Evolutionary conservation across 1,140 invertebrate genomes (phyloP), one percentile per base, ranked within the genome.

Genomic region (Brachionus manjavacas): DNA sequence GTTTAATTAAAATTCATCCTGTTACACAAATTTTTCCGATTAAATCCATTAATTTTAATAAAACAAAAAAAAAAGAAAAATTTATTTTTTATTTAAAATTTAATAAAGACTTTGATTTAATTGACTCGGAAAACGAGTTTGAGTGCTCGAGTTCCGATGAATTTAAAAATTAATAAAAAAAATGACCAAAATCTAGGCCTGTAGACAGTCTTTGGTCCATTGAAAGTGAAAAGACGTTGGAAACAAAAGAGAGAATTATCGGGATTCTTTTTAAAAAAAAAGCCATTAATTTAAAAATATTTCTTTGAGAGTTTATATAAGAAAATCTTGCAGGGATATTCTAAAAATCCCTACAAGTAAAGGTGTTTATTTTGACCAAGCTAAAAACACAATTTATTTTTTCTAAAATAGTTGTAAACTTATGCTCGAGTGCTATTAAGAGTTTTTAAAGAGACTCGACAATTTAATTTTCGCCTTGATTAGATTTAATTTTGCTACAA

Each of bases 351-450:
- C 4, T 20, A 60, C 52, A 60, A 60, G 52, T 60, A 60, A 60
- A 60, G 52, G 52, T 60, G 52, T 60, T 60, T 60, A 60, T 60
- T 60, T 60, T 60, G 52, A 60, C n/a, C 52, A 60, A 60, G 52
- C 52, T 60, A 60, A 60, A 60, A 60, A 60, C 20, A 60, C n/a
- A 20, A 60, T 60, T 60, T 60, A 23, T 60, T 46, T 23, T 60
- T 60, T n/a, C n/a, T n/a, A n/a, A 60, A 20, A 20, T 60, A 60
- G n/a, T 20, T 8, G 20, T 11, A 60, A 60, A 23, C 9, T 20
- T 60, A 60, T 25, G 23, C 52, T 60, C 52, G 25, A 60, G 52
- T 25, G 52, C 52, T 20, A 23, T 60, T 60, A 60, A 60, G 52
- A 16, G 4, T 60, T 20, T 60, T 60, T 20, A 9, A 60, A 60